phyloP scores from a whole-genome alignment of 2,797 vertebrate genomes.

The Argya squamiceps region DNA sequence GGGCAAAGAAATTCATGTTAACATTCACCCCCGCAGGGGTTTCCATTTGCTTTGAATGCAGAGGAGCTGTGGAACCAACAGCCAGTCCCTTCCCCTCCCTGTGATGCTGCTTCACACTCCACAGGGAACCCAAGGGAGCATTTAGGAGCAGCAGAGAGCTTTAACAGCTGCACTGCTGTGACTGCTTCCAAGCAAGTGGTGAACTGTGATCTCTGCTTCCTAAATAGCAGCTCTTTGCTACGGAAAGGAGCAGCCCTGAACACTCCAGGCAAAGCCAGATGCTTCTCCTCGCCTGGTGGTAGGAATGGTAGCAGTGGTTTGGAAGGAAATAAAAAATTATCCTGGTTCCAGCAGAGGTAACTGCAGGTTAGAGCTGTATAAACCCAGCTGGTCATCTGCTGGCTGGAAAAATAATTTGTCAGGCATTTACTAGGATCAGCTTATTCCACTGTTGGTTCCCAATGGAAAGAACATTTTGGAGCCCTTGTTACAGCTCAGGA shows the following conservation, averaged over 20 bases:
- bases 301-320: not conserved
- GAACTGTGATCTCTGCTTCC: constrained; percentile 1
- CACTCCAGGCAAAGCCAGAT: not conserved
- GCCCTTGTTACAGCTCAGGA: constrained; percentile 42
- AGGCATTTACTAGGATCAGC: constrained; percentile 57
- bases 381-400: constrained; percentile 10
- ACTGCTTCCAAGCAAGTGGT: not conserved
- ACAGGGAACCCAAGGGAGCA: not conserved
- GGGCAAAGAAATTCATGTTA: not conserved
- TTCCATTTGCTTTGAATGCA: not conserved
- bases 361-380: constrained; percentile 58
- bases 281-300: not conserved
- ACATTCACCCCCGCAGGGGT: not conserved
- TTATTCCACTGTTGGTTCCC: constrained; percentile 66
- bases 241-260: not conserved
- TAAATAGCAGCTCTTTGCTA: not conserved
- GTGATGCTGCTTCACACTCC: not conserved
- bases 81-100: not conserved
- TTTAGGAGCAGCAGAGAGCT: not conserved
- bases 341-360: constrained; percentile 34
- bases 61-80: not conserved
- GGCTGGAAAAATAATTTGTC: constrained; percentile 60
- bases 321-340: not conserved
- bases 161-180: not conserved
- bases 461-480: constrained; percentile 69